phyloP scores from a whole-genome alignment of 30 jellyfish, hydroid and myxozoan genomes.

The Turritopsis rubra region DNA sequence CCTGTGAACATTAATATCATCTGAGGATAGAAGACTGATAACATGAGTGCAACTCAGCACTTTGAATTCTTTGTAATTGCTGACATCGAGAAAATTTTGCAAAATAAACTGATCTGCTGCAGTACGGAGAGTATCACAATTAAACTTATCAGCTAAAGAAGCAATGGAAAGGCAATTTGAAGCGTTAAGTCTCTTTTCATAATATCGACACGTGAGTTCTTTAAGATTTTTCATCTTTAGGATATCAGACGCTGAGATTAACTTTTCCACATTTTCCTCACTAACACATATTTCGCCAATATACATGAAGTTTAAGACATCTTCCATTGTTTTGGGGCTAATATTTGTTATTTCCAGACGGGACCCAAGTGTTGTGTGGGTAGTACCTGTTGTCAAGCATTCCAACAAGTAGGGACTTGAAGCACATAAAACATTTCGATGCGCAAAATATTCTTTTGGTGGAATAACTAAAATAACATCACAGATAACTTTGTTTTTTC shows the following conservation, averaged over 20 bases:
- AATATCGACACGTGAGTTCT: constrained; percentile 86
- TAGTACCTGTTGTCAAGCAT: constrained; percentile 35
- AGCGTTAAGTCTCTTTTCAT: constrained; percentile 78
- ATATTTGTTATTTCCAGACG: constrained; percentile 26
- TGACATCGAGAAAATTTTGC: constrained; percentile 70
- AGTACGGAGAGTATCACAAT: constrained; percentile 59
- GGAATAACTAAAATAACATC: constrained; percentile 69
- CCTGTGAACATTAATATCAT: constrained; percentile 50
- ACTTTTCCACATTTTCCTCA: constrained; percentile 70
- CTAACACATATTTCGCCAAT: constrained; percentile 88
- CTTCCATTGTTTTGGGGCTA: constrained; percentile 64
- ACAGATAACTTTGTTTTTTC: constrained; percentile 73
- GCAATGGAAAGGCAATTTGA: constrained; percentile 92
- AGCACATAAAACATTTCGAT: constrained; percentile 82
- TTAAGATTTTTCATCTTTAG: constrained; percentile 68
- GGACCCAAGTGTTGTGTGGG: constrained; percentile 62
- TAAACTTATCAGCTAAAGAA: constrained; percentile 87
- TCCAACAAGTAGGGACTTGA: constrained; percentile 85
- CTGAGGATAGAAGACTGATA: constrained; percentile 44
- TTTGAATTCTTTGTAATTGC: constrained; percentile 81
- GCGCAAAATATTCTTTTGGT: constrained; percentile 82
- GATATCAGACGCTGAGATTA: constrained; percentile 85
- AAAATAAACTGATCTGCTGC: constrained; percentile 75
- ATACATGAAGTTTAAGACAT: constrained; percentile 74
- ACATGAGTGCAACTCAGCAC: constrained; percentile 57